Evolutionary conservation across 2,888 invertebrate genomes (phyloP).

Genomic region (Eupsilia transversa): DNA sequence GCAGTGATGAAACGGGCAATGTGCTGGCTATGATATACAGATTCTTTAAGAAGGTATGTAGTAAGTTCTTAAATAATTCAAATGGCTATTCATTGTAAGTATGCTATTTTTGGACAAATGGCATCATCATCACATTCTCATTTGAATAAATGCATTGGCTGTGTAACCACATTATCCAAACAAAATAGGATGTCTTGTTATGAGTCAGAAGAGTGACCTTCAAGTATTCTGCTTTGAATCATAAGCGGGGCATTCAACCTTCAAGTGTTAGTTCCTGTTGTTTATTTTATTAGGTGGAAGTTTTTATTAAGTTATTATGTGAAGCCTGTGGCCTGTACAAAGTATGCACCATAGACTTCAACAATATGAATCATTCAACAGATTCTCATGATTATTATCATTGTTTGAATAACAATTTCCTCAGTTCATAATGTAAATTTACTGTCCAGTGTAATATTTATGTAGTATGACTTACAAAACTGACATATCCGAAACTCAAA

Average conservation of each 20-base stretch:
- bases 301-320: slow-evolving; percentile 20
- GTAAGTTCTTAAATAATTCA: slow-evolving; percentile 6
- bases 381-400: slow-evolving; percentile 10
- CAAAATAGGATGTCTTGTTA: slow-evolving; percentile 64
- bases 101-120: slow-evolving; percentile 36
- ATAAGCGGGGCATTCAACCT: slow-evolving; percentile 74
- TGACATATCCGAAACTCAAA: slow-evolving; percentile 10
- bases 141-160: slow-evolving; percentile 27
- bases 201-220: slow-evolving; percentile 80
- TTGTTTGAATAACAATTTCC: slow-evolving; percentile 22
- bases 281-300: slow-evolving; percentile 39
- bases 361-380: slow-evolving; percentile 12
- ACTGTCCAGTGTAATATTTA: background rate
- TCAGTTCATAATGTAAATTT: slow-evolving; percentile 11
- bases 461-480: background rate
- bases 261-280: slow-evolving; percentile 63
- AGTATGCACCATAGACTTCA: background rate
- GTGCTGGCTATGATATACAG: slow-evolving; percentile 91
- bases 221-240: slow-evolving; percentile 74
- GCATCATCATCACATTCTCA: slow-evolving; percentile 44
- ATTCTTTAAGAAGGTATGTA: slow-evolving; percentile 91
- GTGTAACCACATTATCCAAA: slow-evolving; percentile 64
- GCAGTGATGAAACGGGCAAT: slow-evolving; percentile 86
- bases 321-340: background rate
- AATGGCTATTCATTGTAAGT: slow-evolving; percentile 18